Percentiles rank a stretch among this genome's conserved stretches.
Evolutionary conservation across 2,888 invertebrate species (phyloP).

Genomic region (Liposcelis brunnea): DNA sequence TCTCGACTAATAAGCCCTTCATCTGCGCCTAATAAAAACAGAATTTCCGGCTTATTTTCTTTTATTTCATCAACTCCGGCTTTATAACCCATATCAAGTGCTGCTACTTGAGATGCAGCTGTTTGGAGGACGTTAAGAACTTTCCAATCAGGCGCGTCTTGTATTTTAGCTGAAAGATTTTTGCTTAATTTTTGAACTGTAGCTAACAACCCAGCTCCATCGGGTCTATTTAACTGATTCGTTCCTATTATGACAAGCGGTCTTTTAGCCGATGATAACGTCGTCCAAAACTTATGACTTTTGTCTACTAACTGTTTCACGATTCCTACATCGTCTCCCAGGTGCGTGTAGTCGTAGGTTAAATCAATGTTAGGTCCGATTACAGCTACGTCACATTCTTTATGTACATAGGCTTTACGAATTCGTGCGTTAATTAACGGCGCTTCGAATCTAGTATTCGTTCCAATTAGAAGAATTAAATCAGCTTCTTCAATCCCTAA

Average conservation of each 20-base stretch:
- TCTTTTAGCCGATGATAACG: slow-evolving; percentile 57
- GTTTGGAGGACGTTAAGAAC: slow-evolving; percentile 88
- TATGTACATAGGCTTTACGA: slow-evolving; percentile 88
- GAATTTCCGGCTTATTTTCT: slow-evolving; percentile 53
- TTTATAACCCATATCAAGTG: slow-evolving; percentile 85
- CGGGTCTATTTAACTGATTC: slow-evolving; percentile 57
- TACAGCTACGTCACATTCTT: slow-evolving; percentile 63
- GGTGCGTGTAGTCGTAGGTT: slow-evolving; percentile 79
- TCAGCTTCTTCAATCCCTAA: slow-evolving; percentile 83
- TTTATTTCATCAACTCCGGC: slow-evolving; percentile 46
- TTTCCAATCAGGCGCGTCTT: slow-evolving; percentile 41
- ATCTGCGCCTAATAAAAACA: slow-evolving; percentile 91
- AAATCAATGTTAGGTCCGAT: slow-evolving; percentile 85
- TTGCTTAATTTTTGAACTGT: slow-evolving; percentile 53
- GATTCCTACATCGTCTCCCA: slow-evolving; percentile 61
- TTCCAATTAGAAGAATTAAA: slow-evolving; percentile 79
- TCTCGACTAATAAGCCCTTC: slow-evolving; percentile 57
- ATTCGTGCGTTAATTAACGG: slow-evolving; percentile 90
- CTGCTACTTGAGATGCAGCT: slow-evolving; percentile 84
- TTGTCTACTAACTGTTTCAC: slow-evolving; percentile 59
- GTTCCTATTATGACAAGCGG: slow-evolving; percentile 87
- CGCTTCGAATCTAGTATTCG: slow-evolving; percentile 94
- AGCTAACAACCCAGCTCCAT: slow-evolving; percentile 60
- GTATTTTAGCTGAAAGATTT: slow-evolving; percentile 13
- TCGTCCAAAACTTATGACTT: slow-evolving; percentile 47